Evolutionary conservation across 1,140 invertebrate genomes (phyloP).

Genomic region (Phthorimaea operculella): DNA sequence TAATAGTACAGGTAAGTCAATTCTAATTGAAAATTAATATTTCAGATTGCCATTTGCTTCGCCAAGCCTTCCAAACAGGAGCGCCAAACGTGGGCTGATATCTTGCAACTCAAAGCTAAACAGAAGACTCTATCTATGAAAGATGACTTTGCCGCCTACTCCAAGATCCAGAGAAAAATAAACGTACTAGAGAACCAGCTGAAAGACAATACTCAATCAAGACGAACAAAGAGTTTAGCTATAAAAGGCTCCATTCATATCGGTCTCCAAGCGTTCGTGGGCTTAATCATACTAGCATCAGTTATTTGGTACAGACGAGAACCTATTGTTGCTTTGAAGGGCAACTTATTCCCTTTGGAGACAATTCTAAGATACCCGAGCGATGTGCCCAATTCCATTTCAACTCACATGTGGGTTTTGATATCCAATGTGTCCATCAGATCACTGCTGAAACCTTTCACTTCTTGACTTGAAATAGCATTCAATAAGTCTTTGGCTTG

Average conservation of each 20-base stretch:
- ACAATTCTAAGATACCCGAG: conserved; percentile 55
- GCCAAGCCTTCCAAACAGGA: conserved; percentile 46
- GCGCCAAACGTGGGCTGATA: conserved; percentile 36
- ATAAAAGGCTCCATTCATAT: conserved; percentile 50
- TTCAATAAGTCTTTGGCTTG: no score
- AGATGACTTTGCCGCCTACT: conserved; percentile 64
- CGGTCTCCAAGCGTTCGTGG: conserved; percentile 43
- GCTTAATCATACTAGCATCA: conserved; percentile 41
- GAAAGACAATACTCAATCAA: conserved; percentile 44
- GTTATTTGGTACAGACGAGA: conserved; percentile 53
- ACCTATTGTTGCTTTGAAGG: conserved; percentile 53
- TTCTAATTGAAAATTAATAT: conserved; percentile 20
- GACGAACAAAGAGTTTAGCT: conserved; percentile 45
- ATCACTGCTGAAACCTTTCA: conserved; percentile 45
- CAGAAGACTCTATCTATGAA: conserved; percentile 60
- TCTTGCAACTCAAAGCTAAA: conserved; percentile 47
- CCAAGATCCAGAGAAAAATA: conserved; percentile 59
- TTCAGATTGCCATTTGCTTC: conserved; percentile 55
- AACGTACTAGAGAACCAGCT: conserved; percentile 49
- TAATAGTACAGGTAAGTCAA: neutral
- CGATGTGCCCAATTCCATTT: conserved; percentile 53
- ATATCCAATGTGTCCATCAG: conserved; percentile 58
- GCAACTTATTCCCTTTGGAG: conserved; percentile 50
- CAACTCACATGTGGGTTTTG: conserved; percentile 59
- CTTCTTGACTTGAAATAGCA: conserved; percentile 8